Percentiles rank a stretch among this genome's conserved stretches.
Conservation (phyloP, 2,797 vertebrate genomes). For the Crax fasciolata region DNA sequence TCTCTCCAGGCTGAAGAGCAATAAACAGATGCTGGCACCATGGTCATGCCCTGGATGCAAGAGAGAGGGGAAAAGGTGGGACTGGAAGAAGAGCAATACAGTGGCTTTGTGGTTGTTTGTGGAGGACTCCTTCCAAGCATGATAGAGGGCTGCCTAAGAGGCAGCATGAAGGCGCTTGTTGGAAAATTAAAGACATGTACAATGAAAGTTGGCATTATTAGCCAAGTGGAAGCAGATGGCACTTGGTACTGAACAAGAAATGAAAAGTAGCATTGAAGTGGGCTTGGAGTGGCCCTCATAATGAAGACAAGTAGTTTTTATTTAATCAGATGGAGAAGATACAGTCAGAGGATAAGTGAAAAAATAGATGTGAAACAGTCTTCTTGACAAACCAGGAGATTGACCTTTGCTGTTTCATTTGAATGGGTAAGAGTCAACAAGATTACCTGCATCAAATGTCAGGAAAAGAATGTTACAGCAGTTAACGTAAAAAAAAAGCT, state of each 20-base stretch:
- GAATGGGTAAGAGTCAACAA: neutral
- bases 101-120: neutral
- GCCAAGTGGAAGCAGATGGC: slow-evolving; percentile 59
- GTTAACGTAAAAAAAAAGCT: neutral
- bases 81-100: neutral
- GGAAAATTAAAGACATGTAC: slow-evolving; percentile 3
- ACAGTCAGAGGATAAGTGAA: slow-evolving; percentile 47
- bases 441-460: neutral
- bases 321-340: slow-evolving; percentile 48
- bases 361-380: neutral
- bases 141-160: neutral
- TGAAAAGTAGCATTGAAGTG: slow-evolving; percentile 32
- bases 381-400: slow-evolving; percentile 9
- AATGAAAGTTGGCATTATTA: slow-evolving; percentile 34
- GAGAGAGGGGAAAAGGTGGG: neutral
- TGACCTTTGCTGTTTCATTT: slow-evolving; percentile 38
- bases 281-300: slow-evolving; percentile 39
- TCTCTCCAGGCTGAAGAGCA: neutral
- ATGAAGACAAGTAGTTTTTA: slow-evolving; percentile 51
- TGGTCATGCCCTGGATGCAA: accelerated
- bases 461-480: neutral
- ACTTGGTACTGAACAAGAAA: slow-evolving; percentile 54
- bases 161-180: neutral
- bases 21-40: neutral
- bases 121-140: neutral